Evolutionary conservation across 2,797 vertebrate genomes (phyloP), one percentile per base, ranked within the genome.

Genomic region (Rhinoraja longicauda): DNA sequence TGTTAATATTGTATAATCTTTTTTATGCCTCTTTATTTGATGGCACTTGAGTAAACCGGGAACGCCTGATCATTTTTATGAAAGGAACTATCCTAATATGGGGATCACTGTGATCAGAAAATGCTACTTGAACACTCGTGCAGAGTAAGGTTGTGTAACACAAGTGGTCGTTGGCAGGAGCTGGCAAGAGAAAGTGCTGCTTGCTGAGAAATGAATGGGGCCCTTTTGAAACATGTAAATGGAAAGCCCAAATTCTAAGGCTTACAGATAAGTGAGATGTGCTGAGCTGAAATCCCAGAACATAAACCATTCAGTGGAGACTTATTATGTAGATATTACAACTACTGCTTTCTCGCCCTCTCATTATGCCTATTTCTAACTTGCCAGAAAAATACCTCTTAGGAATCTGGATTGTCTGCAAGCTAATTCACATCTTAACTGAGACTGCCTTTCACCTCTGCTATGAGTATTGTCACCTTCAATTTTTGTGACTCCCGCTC

Each of bases 241-340:
- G 10, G 45, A n/a, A 88, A 67, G 84, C 32, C n/a, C 59, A n/a
- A 84, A 67, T 88, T 88, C 32, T 88, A 88, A 88, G 32, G 84
- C 19, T 21, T n/a, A 8, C n/a, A 67, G n/a, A 19, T 64, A 88
- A 88, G 84, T 64, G 84, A 88, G 84, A 32, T 88, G n/a, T n/a
- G 67, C 57, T 88, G 84, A 13, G 21, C 59, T 88, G 26, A 32
- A 67, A 59, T 88, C 59, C 6, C n/a, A 21, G 59, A 67, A 8
- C 7, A 21, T 88, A 67, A 36, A 88, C 84, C 59, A 64, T 67
- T 88, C 84, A 67, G n/a, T 67, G 84, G n/a, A 67, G 19, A 64
- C n/a, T 10, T 88, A n/a, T 88, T 36, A 8, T 36, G 62, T 67
- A 36, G n/a, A 67, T 88, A 36, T 36, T 88, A 13, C 26, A 86